Evolutionary conservation across 2,888 invertebrate species (phyloP).

Genomic region (Coenonympha arcania): DNA sequence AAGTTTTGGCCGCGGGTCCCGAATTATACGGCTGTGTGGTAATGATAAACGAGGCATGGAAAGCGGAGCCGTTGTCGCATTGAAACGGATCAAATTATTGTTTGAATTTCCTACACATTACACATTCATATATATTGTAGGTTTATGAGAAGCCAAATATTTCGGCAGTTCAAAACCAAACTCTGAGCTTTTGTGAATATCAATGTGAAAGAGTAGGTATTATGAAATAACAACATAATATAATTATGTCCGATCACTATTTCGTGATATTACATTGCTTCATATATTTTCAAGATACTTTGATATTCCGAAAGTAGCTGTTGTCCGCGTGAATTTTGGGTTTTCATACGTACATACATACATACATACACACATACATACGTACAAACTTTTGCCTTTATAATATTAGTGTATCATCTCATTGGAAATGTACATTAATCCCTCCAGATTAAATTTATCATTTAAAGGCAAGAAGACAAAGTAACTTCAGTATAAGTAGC

Average conservation of each 20-base stretch:
- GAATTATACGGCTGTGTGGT: slow-evolving; percentile 10
- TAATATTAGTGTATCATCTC: too few relatives aligned
- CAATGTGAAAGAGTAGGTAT: not conserved
- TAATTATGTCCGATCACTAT: too few relatives aligned
- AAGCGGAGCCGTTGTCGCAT: slow-evolving; percentile 12
- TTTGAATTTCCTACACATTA: slow-evolving; percentile 14
- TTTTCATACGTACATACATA: too few relatives aligned
- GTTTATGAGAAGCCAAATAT: not conserved
- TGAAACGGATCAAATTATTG: slow-evolving; percentile 26
- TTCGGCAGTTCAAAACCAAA: not conserved
- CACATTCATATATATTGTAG: not conserved
- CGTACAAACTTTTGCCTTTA: too few relatives aligned
- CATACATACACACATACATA: too few relatives aligned
- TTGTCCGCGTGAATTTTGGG: too few relatives aligned
- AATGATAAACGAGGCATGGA: slow-evolving; percentile 15
- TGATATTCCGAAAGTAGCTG: too few relatives aligned
- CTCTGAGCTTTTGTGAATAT: not conserved
- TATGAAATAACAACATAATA: not conserved
- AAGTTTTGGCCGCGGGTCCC: slow-evolving; percentile 1
- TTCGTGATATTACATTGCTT: too few relatives aligned
- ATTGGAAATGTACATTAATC: too few relatives aligned
- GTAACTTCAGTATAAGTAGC: not conserved
- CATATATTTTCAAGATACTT: too few relatives aligned
- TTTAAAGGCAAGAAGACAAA: not conserved
- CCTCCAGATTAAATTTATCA: not conserved